A percentile compares a stretch with the other conserved stretches of the same genome.
Conservation (phyloP, 2,888 invertebrate species). For the Deroplatys truncata region DNA sequence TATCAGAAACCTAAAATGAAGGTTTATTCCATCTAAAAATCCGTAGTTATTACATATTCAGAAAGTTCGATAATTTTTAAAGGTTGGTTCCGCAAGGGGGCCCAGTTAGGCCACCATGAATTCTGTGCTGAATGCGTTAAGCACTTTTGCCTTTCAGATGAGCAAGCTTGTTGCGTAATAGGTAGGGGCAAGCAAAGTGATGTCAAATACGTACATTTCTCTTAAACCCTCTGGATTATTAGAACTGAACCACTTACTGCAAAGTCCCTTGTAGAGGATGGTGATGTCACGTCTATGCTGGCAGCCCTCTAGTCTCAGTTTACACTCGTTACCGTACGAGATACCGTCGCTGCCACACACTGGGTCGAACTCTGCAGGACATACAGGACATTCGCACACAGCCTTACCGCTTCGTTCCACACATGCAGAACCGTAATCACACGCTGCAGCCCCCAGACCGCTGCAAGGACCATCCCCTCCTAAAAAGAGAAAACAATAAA, state of each 20-base stretch:
- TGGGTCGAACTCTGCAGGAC: constrained; percentile 78
- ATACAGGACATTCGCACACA: constrained; percentile 75
- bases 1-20: no score
- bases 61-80: no score
- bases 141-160: no score
- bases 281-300: constrained; percentile 64
- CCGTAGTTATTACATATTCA: no score
- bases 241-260: constrained; percentile 63
- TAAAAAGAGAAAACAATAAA: constrained; percentile 36
- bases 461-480: constrained; percentile 62
- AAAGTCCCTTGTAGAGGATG: constrained; percentile 76
- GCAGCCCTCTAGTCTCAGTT: constrained; percentile 75
- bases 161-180: background rate
- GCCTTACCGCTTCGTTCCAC: constrained; percentile 62
- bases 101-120: no score
- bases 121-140: no score
- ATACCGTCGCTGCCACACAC: constrained; percentile 81
- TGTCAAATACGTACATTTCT: background rate
- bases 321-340: constrained; percentile 79
- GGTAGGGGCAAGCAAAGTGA: background rate
- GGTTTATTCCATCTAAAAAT: no score
- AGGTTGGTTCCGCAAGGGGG: no score
- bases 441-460: constrained; percentile 56
- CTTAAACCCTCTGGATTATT: background rate
- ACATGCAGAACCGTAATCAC: constrained; percentile 75